A percentile compares a stretch with the other conserved stretches of the same genome.
Conservation (phyloP, 2,888 invertebrate genomes). For the Sclerodermus sp. region DNA sequence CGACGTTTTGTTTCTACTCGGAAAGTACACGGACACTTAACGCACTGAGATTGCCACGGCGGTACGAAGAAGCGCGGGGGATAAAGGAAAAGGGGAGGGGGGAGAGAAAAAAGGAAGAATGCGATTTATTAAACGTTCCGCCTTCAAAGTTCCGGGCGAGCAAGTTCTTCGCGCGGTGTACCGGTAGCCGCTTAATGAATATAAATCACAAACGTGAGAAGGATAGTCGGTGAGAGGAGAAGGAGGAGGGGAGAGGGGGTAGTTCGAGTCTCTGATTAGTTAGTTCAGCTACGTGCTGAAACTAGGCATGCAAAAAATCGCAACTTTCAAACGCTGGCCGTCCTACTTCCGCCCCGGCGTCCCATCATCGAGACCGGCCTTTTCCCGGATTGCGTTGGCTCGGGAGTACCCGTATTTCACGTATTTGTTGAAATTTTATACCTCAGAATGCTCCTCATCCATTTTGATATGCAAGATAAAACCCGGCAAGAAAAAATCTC, state of each 20-base stretch:
- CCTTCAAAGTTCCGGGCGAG: constrained; percentile 18
- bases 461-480: too few species aligned
- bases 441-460: too few species aligned
- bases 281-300: constrained; percentile 15
- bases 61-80: constrained; percentile 6
- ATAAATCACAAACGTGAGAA: constrained; percentile 18
- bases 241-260: too few species aligned
- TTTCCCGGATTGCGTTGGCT: too few species aligned
- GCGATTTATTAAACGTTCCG: constrained; percentile 25
- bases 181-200: constrained; percentile 24
- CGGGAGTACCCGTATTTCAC: too few species aligned
- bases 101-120: constrained; percentile 4
- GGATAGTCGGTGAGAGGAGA: constrained; percentile 11
- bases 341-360: background rate
- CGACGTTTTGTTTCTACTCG: background rate
- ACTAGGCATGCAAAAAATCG: constrained; percentile 5
- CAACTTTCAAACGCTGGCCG: background rate
- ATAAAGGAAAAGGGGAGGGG: constrained; percentile 8
- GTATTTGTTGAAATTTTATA: too few species aligned
- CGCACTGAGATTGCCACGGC: too few species aligned
- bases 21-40: background rate
- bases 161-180: constrained; percentile 17
- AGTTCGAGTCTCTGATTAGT: constrained; percentile 19
- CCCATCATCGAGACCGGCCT: too few species aligned
- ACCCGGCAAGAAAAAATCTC: too few species aligned